Percentiles rank a stretch among this genome's conserved stretches.
phyloP scores from a whole-genome alignment of 1,140 invertebrate genomes.

The Sycophila sp. region DNA sequence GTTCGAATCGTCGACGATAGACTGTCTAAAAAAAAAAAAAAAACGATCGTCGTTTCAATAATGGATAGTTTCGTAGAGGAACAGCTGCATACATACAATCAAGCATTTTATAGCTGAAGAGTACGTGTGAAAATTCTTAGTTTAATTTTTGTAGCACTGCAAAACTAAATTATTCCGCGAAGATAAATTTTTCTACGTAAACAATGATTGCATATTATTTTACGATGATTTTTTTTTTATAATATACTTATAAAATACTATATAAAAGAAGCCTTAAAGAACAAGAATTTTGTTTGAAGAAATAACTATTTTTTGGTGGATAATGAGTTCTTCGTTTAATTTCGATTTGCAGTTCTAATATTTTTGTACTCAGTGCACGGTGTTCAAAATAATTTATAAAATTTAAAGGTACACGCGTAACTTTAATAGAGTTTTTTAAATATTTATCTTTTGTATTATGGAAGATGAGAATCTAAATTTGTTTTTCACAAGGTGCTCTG shows the following conservation, averaged over 20 bases:
- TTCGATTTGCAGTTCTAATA: background rate
- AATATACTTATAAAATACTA: no score
- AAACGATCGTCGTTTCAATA: background rate
- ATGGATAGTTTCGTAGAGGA: background rate
- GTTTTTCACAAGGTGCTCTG: slow-evolving; percentile 13
- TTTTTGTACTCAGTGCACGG: background rate
- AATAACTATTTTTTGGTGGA: no score
- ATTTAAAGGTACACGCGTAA: background rate
- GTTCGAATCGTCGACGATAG: background rate
- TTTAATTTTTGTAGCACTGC: background rate
- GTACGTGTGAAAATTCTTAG: background rate
- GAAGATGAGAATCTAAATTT: background rate
- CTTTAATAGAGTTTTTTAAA: background rate
- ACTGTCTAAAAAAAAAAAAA: no score
- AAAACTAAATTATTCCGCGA: background rate
- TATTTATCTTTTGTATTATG: no score
- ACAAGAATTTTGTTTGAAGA: no score
- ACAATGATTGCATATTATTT: no score
- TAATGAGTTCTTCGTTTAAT: no score
- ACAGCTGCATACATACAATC: background rate
- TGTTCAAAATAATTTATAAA: background rate
- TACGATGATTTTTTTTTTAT: no score
- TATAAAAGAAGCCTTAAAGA: no score
- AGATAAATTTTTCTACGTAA: background rate
- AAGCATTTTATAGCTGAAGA: slow-evolving; percentile 7